Conservation (phyloP, 2,797 vertebrate genomes). For the Oreochromis mossambicus region DNA sequence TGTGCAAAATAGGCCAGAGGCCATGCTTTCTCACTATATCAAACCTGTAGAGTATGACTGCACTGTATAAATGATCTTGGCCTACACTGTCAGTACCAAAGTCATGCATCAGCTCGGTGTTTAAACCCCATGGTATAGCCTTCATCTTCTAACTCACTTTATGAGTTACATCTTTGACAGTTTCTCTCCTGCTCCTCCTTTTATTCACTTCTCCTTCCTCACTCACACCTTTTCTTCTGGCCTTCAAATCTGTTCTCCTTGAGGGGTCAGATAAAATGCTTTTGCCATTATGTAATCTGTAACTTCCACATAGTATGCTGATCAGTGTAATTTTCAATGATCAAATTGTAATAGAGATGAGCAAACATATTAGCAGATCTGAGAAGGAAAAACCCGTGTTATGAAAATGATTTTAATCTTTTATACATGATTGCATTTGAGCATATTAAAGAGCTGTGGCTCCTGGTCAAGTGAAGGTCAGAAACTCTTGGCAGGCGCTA, state of each 20-base stretch:
- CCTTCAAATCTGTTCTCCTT: not conserved
- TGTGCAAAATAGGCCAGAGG: slow-evolving; percentile 4
- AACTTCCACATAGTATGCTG: too few relatives aligned
- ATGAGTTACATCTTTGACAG: slow-evolving; percentile 33
- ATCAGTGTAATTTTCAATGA: too few relatives aligned
- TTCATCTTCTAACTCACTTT: slow-evolving; percentile 17
- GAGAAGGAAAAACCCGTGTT: too few relatives aligned
- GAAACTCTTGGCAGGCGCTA: too few relatives aligned
- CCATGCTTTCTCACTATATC: not conserved
- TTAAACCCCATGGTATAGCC: slow-evolving; percentile 27
- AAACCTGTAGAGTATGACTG: not conserved
- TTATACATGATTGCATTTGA: too few relatives aligned
- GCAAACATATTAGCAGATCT: too few relatives aligned
- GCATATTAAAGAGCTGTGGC: too few relatives aligned
- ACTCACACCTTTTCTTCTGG: not conserved
- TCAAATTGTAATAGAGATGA: too few relatives aligned
- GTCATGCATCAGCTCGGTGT: slow-evolving; percentile 45
- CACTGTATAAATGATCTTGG: slow-evolving; percentile 39
- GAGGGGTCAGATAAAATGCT: too few relatives aligned
- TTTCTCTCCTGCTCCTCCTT: slow-evolving; percentile 9
- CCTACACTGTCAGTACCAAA: slow-evolving; percentile 44
- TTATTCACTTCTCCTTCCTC: not conserved
- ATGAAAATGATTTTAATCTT: too few relatives aligned
- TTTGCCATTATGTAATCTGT: too few relatives aligned
- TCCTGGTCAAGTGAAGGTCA: too few relatives aligned